phyloP scores from a whole-genome alignment of 2,113 vertebrate genomes.

The Sceloporus undulatus region DNA sequence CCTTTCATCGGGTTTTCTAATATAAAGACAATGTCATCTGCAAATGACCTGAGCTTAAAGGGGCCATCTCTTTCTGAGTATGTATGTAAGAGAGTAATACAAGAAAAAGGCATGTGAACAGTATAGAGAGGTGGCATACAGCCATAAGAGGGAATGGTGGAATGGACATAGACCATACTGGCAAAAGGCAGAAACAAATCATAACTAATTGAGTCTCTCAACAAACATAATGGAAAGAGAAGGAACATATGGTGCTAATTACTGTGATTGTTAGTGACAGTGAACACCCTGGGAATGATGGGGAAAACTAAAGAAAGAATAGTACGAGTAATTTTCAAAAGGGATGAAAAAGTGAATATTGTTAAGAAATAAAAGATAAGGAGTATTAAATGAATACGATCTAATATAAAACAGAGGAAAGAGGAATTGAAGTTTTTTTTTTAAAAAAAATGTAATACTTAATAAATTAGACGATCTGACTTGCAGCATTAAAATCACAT shows the following conservation, averaged over 20 bases:
- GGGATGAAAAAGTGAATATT: neutral
- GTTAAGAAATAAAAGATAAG: conserved; percentile 18
- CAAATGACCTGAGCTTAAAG: too few relatives aligned
- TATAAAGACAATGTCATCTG: too few relatives aligned
- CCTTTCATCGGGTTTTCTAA: too few relatives aligned
- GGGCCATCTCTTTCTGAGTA: too few relatives aligned
- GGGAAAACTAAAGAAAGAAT: neutral
- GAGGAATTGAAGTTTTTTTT: neutral
- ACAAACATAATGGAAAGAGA: neutral
- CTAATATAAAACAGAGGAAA: conserved; percentile 18
- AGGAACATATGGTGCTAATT: conserved; percentile 13
- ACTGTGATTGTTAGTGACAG: conserved; percentile 12
- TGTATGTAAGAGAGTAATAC: neutral
- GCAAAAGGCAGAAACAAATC: neutral
- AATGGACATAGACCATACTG: neutral
- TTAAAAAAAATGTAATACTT: neutral
- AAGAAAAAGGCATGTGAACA: neutral
- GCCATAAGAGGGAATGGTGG: neutral
- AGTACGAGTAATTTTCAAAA: conserved; percentile 6
- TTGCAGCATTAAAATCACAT: conserved; percentile 18
- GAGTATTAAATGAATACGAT: conserved; percentile 14
- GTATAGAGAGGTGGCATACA: neutral
- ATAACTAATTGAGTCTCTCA: neutral
- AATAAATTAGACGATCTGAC: conserved; percentile 20
- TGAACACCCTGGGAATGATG: conserved; percentile 3